phyloP scores from a whole-genome alignment of 2,113 vertebrate species.

The Peromyscus leucopus region DNA sequence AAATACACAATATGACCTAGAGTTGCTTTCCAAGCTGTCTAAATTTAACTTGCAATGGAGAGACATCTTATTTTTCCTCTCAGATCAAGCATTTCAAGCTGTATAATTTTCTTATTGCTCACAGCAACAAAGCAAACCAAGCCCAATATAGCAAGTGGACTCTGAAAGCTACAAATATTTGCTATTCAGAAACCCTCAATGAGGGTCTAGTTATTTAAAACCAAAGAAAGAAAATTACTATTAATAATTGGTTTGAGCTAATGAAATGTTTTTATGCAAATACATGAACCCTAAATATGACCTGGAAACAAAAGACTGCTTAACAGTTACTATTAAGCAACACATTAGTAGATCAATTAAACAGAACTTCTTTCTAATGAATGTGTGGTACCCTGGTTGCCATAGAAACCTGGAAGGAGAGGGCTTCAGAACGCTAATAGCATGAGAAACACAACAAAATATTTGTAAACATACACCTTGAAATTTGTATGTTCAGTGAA shows the following conservation, averaged over 20 bases:
- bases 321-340: constrained; percentile 95
- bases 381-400: constrained; percentile 89
- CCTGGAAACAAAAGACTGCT: constrained; percentile 98
- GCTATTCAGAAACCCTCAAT: constrained; percentile 90
- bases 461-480: constrained; percentile 89
- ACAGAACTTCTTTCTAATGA: constrained; percentile 95
- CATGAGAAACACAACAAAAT: constrained; percentile 87
- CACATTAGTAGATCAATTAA: constrained; percentile 99
- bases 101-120: constrained; percentile 87
- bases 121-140: constrained; percentile 84
- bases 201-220: constrained; percentile 93
- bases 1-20: constrained; percentile 57
- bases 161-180: constrained; percentile 94
- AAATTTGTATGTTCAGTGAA: constrained; percentile 86
- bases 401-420: constrained; percentile 89
- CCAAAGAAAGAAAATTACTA: constrained; percentile 94
- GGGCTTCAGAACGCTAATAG: constrained; percentile 87
- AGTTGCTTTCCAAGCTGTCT: constrained; percentile 42
- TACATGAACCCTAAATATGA: constrained; percentile 95
- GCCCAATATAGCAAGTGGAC: constrained; percentile 86
- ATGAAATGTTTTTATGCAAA: constrained; percentile 98
- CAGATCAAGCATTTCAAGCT: constrained; percentile 83
- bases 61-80: constrained; percentile 71
- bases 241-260: constrained; percentile 96
- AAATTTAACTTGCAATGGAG: constrained; percentile 69